Percentiles rank a stretch among this genome's conserved stretches.
These are phyloP conservation scores for Scaptomyza caliginosa DNA, from an alignment of 2,888 invertebrate species.

Conservation along the genomic window DNA sequence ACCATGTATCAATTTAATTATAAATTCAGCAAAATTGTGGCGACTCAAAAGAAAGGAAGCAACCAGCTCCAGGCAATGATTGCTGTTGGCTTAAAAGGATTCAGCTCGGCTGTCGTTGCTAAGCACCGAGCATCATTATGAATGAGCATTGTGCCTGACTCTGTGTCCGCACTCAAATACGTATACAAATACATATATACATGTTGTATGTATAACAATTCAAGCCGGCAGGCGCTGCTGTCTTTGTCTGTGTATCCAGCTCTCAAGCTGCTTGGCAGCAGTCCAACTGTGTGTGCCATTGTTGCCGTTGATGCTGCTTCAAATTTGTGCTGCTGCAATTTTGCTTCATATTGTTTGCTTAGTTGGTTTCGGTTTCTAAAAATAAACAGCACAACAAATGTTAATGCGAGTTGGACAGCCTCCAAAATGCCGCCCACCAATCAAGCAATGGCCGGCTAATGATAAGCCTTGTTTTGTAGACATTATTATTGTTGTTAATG, in stretches of 20 bases:
- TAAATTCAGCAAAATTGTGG: not conserved
- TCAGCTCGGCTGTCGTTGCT: constrained; percentile 16
- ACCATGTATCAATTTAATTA: constrained; percentile 1
- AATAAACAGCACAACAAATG: constrained; percentile 46
- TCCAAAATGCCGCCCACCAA: constrained; percentile 46
- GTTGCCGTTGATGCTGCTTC: constrained; percentile 35
- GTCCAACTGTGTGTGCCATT: constrained; percentile 56
- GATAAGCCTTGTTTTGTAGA: constrained; percentile 70
- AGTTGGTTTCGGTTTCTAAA: constrained; percentile 60
- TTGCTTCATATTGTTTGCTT: constrained; percentile 69
- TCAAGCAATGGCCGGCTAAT: constrained; percentile 69
- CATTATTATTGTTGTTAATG: constrained; percentile 30
- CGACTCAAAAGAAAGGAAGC: constrained; percentile 1
- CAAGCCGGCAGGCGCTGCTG: constrained; percentile 25
- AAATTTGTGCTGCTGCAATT: constrained; percentile 59
- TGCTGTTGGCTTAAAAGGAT: constrained; percentile 28
- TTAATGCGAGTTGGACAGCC: constrained; percentile 11
- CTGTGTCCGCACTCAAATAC: constrained; percentile 2
- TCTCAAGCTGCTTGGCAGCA: constrained; percentile 52
- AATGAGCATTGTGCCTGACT: constrained; percentile 20
- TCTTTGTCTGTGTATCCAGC: constrained; percentile 21
- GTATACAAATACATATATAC: not conserved
- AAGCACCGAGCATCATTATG: constrained; percentile 34
- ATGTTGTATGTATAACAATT: not conserved
- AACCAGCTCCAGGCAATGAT: constrained; percentile 11